phyloP scores from a whole-genome alignment of 2,888 invertebrate genomes.

The Rhingia rostrata region DNA sequence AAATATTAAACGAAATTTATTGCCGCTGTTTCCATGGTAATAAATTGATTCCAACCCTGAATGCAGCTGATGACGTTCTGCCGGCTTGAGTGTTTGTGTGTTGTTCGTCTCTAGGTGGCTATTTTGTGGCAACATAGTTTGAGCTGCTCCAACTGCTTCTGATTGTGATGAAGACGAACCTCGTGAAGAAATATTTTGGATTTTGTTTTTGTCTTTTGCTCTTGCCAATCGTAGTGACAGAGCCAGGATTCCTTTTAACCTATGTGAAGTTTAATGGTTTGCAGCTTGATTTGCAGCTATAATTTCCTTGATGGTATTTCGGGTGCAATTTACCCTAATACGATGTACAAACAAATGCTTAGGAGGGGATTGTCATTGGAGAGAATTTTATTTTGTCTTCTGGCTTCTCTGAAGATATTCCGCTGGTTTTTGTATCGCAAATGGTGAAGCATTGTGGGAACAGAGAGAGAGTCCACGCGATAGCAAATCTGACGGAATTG shows the following conservation, averaged over 20 bases:
- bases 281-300: constrained; percentile 71
- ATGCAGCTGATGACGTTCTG: constrained; percentile 68
- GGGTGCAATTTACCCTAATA: constrained; percentile 72
- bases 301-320: constrained; percentile 69
- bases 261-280: constrained; percentile 68
- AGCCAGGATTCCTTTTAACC: constrained; percentile 7
- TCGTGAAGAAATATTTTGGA: constrained; percentile 7
- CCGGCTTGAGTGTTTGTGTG: constrained; percentile 31
- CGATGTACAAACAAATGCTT: constrained; percentile 45
- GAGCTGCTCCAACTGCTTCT: constrained; percentile 33
- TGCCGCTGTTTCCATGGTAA: constrained; percentile 70
- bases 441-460: constrained; percentile 52
- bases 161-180: constrained; percentile 61
- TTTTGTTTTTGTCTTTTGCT: constrained; percentile 9
- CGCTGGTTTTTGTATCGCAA: constrained; percentile 13
- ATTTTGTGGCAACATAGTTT: constrained; percentile 43
- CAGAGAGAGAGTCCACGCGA: constrained; percentile 36
- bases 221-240: constrained; percentile 8
- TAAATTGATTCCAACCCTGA: constrained; percentile 65
- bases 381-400: constrained; percentile 44
- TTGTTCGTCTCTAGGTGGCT: constrained; percentile 27
- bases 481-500: constrained; percentile 35
- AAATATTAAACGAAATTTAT: constrained; percentile 73
- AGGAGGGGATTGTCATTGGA: constrained; percentile 23
- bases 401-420: constrained; percentile 3